These are phyloP conservation scores for Caloenas nicobarica DNA, from an alignment of 2,113 vertebrate species.

Conservation along the genomic window DNA sequence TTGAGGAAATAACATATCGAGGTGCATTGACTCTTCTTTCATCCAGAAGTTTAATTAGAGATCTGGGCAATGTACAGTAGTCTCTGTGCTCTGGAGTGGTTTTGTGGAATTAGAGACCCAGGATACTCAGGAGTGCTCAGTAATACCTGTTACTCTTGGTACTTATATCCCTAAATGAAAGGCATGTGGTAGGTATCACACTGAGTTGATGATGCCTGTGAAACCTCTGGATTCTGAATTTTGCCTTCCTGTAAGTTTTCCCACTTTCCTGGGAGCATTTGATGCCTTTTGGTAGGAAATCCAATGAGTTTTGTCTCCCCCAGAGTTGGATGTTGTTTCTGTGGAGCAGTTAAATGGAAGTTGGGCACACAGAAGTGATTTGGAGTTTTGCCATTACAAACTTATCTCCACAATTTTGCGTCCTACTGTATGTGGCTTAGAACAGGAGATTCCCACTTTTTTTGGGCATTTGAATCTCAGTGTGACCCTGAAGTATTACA, in stretches of 20 bases:
- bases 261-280: not conserved
- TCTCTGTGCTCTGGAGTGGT: not conserved
- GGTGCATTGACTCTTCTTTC: not conserved
- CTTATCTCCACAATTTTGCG: not conserved
- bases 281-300: not conserved
- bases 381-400: not conserved
- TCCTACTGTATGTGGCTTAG: not conserved
- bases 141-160: not conserved
- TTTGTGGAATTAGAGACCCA: not conserved
- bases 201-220: not conserved
- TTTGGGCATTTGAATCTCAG: not conserved
- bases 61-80: not conserved
- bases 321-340: not conserved
- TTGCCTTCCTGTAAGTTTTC: not conserved
- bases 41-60: constrained; percentile 18
- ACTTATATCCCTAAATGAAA: not conserved
- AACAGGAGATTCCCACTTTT: not conserved
- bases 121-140: not conserved
- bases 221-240: not conserved
- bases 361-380: not conserved
- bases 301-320: not conserved
- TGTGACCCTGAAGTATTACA: not conserved
- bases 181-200: not conserved
- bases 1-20: not conserved
- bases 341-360: not conserved